These are phyloP conservation scores for Macropodus opercularis DNA, from an alignment of 2,797 vertebrate species.

Conservation along the genomic window DNA sequence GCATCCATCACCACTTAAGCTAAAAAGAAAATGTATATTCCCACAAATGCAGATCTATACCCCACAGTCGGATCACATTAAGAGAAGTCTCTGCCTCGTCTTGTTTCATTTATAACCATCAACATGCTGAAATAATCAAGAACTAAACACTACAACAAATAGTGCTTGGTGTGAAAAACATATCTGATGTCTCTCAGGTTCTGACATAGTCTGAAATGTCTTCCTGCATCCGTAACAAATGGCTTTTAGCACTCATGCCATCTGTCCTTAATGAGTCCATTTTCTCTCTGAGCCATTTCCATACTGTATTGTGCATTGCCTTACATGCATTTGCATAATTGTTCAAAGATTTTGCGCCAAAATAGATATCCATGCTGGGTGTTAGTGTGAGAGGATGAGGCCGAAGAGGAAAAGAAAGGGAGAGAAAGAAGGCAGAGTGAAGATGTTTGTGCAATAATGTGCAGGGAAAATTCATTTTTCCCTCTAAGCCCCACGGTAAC, in stretches of 20 bases:
- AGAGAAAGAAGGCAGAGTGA: conserved; percentile 72
- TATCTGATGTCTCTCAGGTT: conserved; percentile 79
- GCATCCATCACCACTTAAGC: conserved; percentile 31
- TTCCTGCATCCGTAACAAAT: conserved; percentile 81
- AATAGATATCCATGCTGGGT: conserved; percentile 93
- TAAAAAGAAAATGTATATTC: conserved; percentile 40
- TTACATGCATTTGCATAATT: conserved; percentile 96
- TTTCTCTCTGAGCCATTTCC: conserved; percentile 89
- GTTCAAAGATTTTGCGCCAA: conserved; percentile 94
- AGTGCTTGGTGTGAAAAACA: conserved; percentile 75
- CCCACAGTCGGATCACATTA: conserved; percentile 18
- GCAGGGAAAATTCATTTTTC: conserved; percentile 88
- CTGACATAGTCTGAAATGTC: conserved; percentile 78
- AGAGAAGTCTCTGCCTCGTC: conserved; percentile 27
- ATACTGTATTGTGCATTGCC: conserved; percentile 93
- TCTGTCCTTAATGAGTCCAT: conserved; percentile 97
- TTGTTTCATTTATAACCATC: conserved; percentile 67
- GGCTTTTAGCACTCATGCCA: conserved; percentile 89
- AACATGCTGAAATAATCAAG: conserved; percentile 77
- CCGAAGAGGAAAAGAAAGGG: conserved; percentile 66
- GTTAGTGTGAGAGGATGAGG: conserved; percentile 83
- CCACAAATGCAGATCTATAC: conserved; percentile 35
- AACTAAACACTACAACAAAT: conserved; percentile 75
- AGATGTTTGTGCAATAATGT: conserved; percentile 90
- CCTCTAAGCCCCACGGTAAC: conserved; percentile 89